Evolutionary conservation across 1,140 invertebrate genomes (phyloP).

Genomic region (Drosophila obscura): DNA sequence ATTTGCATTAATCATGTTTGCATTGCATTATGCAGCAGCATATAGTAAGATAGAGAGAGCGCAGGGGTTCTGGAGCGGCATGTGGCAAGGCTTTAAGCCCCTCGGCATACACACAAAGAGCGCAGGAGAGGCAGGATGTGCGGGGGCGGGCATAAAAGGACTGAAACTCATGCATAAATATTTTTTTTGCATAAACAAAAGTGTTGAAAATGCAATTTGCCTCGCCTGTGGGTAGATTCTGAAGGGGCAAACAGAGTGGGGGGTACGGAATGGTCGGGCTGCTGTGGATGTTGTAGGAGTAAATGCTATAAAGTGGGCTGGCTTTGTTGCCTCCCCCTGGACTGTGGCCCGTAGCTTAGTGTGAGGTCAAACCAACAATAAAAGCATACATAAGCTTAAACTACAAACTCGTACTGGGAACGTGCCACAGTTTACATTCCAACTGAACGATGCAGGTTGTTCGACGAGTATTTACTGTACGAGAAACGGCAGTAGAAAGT

Average conservation of each 20-base stretch:
- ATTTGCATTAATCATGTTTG: conserved; percentile 82
- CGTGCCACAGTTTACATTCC: no score
- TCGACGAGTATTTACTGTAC: no score
- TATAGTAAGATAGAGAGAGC: conserved; percentile 32
- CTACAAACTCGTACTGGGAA: background rate
- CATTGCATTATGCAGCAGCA: conserved; percentile 78
- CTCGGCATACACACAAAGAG: conserved; percentile 40
- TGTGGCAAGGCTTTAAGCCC: conserved; percentile 50
- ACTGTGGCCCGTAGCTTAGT: conserved; percentile 41
- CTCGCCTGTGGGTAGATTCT: conserved; percentile 9
- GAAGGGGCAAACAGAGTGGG: no score
- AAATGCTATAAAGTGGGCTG: background rate
- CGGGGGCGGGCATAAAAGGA: background rate
- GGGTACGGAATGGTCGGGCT: no score
- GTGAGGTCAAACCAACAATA: conserved; percentile 71
- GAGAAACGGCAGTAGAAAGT: no score
- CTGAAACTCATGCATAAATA: conserved; percentile 57
- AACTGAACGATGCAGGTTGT: no score
- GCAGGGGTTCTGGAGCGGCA: conserved; percentile 22
- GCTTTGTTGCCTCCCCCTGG: background rate
- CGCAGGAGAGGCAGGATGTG: background rate
- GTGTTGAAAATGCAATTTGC: conserved; percentile 80
- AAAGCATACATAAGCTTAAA: conserved; percentile 26
- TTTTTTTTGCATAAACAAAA: conserved; percentile 80
- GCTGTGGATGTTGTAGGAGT: no score